These are phyloP conservation scores for Larimichthys polyactis DNA, from an alignment of 2,113 vertebrate genomes.

Conservation along the genomic window DNA sequence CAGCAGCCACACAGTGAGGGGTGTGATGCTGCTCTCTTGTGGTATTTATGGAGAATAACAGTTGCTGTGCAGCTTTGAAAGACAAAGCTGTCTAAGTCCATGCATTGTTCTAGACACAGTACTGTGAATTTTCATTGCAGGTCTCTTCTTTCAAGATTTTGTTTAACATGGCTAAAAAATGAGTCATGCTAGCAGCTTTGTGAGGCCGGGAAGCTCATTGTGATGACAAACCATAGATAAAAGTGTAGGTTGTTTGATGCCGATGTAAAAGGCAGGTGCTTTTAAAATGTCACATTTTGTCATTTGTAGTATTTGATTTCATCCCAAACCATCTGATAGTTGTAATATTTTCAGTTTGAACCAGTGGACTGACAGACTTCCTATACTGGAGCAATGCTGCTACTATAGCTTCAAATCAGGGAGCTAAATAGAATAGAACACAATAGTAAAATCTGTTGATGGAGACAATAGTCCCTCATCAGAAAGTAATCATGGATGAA, in stretches of 20 bases:
- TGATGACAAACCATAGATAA: too few relatives aligned
- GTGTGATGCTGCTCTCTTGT: slow-evolving; percentile 60
- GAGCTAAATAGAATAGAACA: neutral
- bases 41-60: slow-evolving; percentile 26
- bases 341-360: neutral
- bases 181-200: too few relatives aligned
- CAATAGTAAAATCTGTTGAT: slow-evolving; percentile 5
- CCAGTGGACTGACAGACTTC: neutral
- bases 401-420: neutral
- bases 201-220: too few relatives aligned
- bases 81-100: neutral
- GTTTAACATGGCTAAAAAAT: too few relatives aligned
- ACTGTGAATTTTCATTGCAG: too few relatives aligned
- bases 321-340: neutral
- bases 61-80: neutral
- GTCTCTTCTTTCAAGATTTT: too few relatives aligned
- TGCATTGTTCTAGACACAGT: neutral
- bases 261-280: too few relatives aligned
- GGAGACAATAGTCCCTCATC: slow-evolving; percentile 52
- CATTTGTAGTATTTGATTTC: neutral
- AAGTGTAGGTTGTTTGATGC: too few relatives aligned
- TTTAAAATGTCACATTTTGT: too few relatives aligned
- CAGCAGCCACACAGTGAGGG: neutral
- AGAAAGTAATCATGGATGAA: slow-evolving; percentile 32
- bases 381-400: neutral